Conservation (phyloP, 2,888 invertebrate species). For the Myopa tessellatipennis region DNA sequence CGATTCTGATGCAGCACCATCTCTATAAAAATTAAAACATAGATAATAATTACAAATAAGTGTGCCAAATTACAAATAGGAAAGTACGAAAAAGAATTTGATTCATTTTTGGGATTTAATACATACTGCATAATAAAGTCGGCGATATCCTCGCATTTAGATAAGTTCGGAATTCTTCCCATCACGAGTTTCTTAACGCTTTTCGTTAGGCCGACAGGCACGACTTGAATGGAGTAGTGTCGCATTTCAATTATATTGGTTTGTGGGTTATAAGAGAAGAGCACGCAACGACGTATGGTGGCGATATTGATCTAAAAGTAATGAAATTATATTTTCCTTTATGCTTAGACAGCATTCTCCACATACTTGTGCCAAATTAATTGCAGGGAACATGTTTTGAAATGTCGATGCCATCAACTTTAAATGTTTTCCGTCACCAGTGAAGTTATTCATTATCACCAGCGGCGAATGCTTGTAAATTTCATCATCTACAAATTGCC, state of each 20-base stretch:
- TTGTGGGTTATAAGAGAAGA: constrained; percentile 88
- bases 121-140: constrained; percentile 65
- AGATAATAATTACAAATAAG: background rate
- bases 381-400: constrained; percentile 98
- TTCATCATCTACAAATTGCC: constrained; percentile 84
- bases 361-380: constrained; percentile 85
- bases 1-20: constrained; percentile 81
- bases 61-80: background rate
- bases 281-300: constrained; percentile 86
- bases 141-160: constrained; percentile 70
- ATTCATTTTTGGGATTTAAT: background rate
- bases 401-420: constrained; percentile 95
- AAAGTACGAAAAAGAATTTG: too few species aligned
- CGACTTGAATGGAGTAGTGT: constrained; percentile 93
- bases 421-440: constrained; percentile 88
- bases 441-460: constrained; percentile 90
- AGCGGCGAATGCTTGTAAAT: constrained; percentile 91
- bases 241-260: constrained; percentile 90
- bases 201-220: constrained; percentile 89
- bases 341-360: background rate
- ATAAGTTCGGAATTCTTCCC: constrained; percentile 91
- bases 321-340: background rate
- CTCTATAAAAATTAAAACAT: constrained; percentile 56
- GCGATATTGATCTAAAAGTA: constrained; percentile 82
- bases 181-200: constrained; percentile 93